Base-by-base conservation (phyloP, 1,140 invertebrate species). In the Lordiphosa clarofinis region DNA sequence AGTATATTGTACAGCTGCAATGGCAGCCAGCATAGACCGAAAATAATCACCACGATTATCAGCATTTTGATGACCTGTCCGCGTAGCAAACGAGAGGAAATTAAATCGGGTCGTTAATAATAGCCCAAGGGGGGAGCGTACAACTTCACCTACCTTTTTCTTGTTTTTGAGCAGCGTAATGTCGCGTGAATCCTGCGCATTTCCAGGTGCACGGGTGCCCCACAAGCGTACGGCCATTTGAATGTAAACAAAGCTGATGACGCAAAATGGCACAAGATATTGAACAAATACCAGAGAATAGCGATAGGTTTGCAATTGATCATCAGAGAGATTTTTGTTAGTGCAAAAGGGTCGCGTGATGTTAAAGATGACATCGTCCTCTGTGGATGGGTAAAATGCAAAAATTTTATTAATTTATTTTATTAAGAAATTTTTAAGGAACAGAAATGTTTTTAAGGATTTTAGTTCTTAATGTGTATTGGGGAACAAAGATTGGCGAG, bases 61-160 rank as follows among this genome's bases (percentile, higher is more conserved):
- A 96, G 89, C 94, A 96, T 96, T 90, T 95, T 95, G 67, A 96
- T 96, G 9, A 95, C 94, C 94, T 96, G 90, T 4, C 89, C 89
- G 12, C 11, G 36, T 9, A 43, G 21, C 15, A 46, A 42, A 12
- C 42, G 4, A 43, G 21, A 56, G 56, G 57, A 56, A 69, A 69
- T 52, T 48, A 56, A 52, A 43, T 2, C 6, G 12, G 19, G 4
- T 1, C n/a, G 24, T 40, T 47, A 10, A n/a, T 13, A 56, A 56
- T 19, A 11, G 28, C 13, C 8, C 15, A 15, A 6, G n/a, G n/a
- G 15, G 1, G n/a, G 10, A 5, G 15, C 11, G 10, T 40, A 4
- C 12, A 42, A 28, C 9, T 9, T 9, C 31, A 13, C 69, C 88
- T 89, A 95, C 95, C 92, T 94, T 95, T 72, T 94, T 95, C 79